phyloP scores from a whole-genome alignment of 1,140 invertebrate species.

The Anthonomus grandis region DNA sequence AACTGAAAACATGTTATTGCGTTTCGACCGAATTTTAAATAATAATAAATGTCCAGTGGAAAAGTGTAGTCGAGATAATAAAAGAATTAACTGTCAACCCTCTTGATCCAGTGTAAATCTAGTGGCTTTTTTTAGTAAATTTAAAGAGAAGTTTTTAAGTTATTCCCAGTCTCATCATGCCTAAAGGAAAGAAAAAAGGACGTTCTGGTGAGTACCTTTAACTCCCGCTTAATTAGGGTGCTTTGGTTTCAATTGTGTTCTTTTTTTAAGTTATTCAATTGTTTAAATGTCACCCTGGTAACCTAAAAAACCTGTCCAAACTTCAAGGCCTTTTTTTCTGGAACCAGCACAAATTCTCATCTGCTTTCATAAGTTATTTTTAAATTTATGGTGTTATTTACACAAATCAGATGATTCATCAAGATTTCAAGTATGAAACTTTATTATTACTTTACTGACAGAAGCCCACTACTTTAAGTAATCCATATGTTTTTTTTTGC shows the following conservation, averaged over 20 bases:
- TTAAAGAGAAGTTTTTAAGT: conserved; percentile 42
- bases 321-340: not conserved
- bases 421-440: too few species aligned
- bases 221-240: too few species aligned
- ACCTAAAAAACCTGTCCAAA: not conserved
- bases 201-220: conserved; percentile 43
- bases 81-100: conserved; percentile 45
- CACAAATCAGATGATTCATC: too few species aligned
- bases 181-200: conserved; percentile 48
- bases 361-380: too few species aligned
- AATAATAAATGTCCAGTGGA: conserved; percentile 47
- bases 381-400: too few species aligned
- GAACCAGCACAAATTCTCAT: not conserved
- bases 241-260: too few species aligned
- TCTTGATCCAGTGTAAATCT: conserved; percentile 49
- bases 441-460: too few species aligned
- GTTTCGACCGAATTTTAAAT: conserved; percentile 42
- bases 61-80: conserved; percentile 41
- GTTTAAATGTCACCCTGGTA: too few species aligned
- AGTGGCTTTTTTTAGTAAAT: conserved; percentile 45
- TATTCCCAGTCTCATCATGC: conserved; percentile 38
- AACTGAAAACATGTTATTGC: conserved; percentile 48
- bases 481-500: too few species aligned
- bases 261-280: too few species aligned
- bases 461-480: too few species aligned